Evolutionary conservation across 2,797 vertebrate species (phyloP).

Genomic region (Anableps anableps): DNA sequence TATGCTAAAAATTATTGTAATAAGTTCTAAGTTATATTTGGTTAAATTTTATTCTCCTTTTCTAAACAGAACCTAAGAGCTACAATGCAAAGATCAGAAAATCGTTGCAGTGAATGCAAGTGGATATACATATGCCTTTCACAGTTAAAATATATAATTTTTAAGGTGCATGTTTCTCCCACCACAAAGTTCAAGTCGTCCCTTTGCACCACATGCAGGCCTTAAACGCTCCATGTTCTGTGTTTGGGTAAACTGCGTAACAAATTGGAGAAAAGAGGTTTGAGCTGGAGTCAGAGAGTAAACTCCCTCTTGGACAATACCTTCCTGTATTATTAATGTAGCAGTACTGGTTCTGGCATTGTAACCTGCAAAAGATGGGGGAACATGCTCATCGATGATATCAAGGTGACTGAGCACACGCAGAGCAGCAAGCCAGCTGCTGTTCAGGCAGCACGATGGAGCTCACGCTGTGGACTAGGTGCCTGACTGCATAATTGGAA

Average conservation of each 20-base stretch:
- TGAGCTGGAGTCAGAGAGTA: constrained; percentile 65
- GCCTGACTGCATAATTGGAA: constrained; percentile 81
- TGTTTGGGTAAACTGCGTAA: constrained; percentile 86
- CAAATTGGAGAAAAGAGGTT: constrained; percentile 79
- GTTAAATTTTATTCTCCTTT: background rate
- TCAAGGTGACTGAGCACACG: constrained; percentile 80
- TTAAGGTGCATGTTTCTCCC: constrained; percentile 16
- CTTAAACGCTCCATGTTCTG: constrained; percentile 53
- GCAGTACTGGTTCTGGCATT: constrained; percentile 67
- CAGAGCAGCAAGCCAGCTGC: constrained; percentile 65
- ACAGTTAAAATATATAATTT: background rate
- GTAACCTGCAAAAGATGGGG: constrained; percentile 78
- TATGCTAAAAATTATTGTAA: background rate
- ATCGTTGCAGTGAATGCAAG: background rate
- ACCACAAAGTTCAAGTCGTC: constrained; percentile 54
- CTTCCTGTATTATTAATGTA: constrained; percentile 81
- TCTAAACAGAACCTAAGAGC: background rate
- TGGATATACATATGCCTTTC: background rate
- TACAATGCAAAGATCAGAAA: too few relatives aligned
- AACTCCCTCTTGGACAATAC: constrained; percentile 80
- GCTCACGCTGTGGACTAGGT: constrained; percentile 72
- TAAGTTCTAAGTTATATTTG: background rate
- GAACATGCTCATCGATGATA: constrained; percentile 78
- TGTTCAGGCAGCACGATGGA: constrained; percentile 57
- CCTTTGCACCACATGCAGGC: constrained; percentile 48